These are phyloP conservation scores for Scomber japonicus DNA, from an alignment of 2,113 vertebrate species.

Conservation along the genomic window DNA sequence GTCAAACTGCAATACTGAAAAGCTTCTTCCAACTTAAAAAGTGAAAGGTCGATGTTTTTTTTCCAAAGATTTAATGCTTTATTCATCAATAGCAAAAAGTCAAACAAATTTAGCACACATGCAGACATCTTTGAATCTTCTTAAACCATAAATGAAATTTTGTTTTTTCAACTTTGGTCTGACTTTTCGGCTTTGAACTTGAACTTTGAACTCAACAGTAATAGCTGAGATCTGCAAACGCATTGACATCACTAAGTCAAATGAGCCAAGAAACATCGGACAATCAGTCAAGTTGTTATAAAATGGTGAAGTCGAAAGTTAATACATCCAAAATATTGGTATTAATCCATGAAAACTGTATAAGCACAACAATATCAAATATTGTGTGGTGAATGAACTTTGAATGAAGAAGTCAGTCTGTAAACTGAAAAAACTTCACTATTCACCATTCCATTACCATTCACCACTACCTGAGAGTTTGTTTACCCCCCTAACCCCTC, in stretches of 20 bases:
- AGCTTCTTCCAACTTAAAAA: not conserved
- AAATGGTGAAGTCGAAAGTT: not conserved
- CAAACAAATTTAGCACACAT: not conserved
- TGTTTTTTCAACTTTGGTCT: not conserved
- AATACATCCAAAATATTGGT: not conserved
- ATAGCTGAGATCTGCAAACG: not conserved
- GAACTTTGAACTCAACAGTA: not conserved
- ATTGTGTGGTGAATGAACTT: no score
- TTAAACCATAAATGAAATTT: not conserved
- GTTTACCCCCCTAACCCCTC: not conserved
- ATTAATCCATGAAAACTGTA: no score
- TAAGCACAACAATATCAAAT: no score
- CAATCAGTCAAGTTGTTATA: not conserved
- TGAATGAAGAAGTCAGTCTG: no score
- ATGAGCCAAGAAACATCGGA: not conserved
- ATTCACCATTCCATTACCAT: no score
- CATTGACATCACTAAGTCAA: not conserved
- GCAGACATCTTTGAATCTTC: not conserved
- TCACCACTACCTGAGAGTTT: no score
- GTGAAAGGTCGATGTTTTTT: not conserved
- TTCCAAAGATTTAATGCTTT: not conserved
- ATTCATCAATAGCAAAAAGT: no score
- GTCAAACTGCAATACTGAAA: not conserved
- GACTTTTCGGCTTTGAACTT: not conserved
- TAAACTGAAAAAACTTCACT: not conserved